phyloP scores from a whole-genome alignment of 2,113 vertebrate species.

The Galbula dea region DNA sequence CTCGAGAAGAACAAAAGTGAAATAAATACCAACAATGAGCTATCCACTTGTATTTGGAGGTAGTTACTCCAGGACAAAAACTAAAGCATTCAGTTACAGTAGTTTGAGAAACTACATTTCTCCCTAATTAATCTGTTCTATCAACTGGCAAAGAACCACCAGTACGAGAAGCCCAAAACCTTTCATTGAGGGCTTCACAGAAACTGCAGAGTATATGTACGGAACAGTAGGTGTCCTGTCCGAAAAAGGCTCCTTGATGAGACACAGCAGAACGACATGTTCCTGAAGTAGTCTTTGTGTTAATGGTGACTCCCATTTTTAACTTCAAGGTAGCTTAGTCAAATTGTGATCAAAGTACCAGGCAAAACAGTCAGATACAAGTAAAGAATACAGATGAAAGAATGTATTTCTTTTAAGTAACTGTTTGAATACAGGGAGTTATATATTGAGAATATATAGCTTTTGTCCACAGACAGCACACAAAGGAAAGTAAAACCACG shows the following conservation, averaged over 20 bases:
- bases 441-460: background rate
- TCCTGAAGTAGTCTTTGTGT: background rate
- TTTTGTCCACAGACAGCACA: background rate
- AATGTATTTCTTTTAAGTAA: background rate
- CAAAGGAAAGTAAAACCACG: background rate
- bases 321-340: background rate
- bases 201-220: accelerated
- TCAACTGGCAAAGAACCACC: background rate
- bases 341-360: background rate
- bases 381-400: background rate
- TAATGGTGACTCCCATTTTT: background rate
- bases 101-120: background rate
- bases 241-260: background rate
- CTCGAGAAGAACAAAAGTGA: background rate
- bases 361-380: background rate
- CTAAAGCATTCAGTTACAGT: background rate
- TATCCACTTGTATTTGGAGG: background rate
- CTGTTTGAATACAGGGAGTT: background rate
- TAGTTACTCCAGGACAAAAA: background rate
- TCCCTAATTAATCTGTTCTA: background rate
- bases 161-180: background rate
- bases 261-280: accelerated
- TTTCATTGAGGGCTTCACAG: background rate
- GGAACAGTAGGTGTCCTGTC: accelerated
- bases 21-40: background rate